Evolutionary conservation across 2,888 invertebrate species (phyloP), one percentile per base, ranked within the genome.

Genomic region (Rhogogaster chlorosoma): DNA sequence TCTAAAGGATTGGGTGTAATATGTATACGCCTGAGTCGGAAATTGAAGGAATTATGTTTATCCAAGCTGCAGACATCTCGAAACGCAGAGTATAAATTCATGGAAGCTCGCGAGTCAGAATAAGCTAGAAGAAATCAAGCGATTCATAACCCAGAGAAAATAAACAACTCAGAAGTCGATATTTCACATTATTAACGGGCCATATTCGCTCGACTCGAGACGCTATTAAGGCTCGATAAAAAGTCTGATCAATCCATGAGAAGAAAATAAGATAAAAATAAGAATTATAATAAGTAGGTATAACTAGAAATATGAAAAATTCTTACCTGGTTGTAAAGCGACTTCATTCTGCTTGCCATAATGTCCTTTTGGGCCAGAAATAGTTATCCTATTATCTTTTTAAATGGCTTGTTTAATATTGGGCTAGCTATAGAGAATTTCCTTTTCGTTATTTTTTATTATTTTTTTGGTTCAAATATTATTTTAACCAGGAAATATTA

Each of bases 301-400:
- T n/a, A 12, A 1, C 42, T 42, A 10, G 12, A 45, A 45, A 32
- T 67, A 67, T 67, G 18, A 61, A 26, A 85, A 61, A 67, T 32
- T 42, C 77, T 73, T 36, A 90, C 91, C 90, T 91, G 91, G 53
- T 89, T 91, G 86, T 91, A 91, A 26, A 91, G 87, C 61, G 88
- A 87, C 88, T 91, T 91, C 91, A 91, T 89, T 61, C 91, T 90
- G 82, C 89, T 91, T 84, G 90, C 91, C 91, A 91, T 91, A 22
- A 49, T 84, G 70, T 78, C 29, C 15, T 18, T 32, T 32, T 18
- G 7, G 32, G 18, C 67, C 29, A 32, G 32, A 18, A 7, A 32
- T 67, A 29, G 29, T 67, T 61, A 4, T 70, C 18, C n/a, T 18
- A 70, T 70, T 70, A 61, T 61, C 10, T 67, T 12, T 22, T 15